Conservation (phyloP, 2,113 vertebrate genomes). For the Aegypius monachus region DNA sequence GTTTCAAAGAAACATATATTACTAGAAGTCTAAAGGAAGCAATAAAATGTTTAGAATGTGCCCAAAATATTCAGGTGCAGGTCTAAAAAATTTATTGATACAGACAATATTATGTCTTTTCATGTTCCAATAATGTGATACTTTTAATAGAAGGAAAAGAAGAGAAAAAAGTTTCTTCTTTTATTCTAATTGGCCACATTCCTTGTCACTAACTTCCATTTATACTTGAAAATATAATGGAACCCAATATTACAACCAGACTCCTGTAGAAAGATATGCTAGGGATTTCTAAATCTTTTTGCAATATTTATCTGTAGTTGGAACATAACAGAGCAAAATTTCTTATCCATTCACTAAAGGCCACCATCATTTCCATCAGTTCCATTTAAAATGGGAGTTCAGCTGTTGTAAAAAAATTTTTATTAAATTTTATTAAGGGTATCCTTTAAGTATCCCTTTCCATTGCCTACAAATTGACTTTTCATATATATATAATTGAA, state of each 20-base stretch:
- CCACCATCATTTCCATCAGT: background rate
- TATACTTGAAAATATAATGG: background rate
- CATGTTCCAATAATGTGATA: background rate
- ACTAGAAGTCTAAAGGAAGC: background rate
- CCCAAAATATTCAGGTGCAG: background rate
- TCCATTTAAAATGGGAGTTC: background rate
- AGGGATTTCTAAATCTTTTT: background rate
- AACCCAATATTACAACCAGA: background rate
- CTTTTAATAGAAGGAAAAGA: background rate
- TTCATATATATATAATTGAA: background rate
- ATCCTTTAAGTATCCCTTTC: background rate
- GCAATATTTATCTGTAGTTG: background rate
- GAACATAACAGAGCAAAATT: background rate
- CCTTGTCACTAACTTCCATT: background rate
- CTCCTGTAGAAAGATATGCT: accelerated
- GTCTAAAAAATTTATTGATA: background rate
- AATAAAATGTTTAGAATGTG: background rate
- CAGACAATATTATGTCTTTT: background rate
- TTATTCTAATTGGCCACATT: background rate
- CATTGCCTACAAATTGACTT: background rate
- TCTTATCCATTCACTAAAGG: background rate
- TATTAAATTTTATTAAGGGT: background rate
- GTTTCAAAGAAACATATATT: background rate
- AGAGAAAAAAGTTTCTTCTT: background rate
- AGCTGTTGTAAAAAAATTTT: background rate